A percentile compares a stretch with the other conserved stretches of the same genome.
Conservation (phyloP, 2,113 vertebrate genomes). For the Amphiprion percula region DNA sequence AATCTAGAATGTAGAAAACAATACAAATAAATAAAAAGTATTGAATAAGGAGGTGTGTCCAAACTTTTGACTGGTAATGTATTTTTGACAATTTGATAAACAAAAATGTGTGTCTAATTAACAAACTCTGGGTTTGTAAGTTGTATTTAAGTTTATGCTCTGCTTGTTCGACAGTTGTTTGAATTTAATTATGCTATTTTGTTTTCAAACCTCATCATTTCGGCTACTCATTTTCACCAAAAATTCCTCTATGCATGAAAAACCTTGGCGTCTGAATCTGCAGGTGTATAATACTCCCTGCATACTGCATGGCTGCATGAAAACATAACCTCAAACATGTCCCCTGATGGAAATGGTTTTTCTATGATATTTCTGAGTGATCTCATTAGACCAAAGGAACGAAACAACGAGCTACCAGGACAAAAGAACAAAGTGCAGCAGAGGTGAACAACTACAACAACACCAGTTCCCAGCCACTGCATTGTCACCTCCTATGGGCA, state of each 20-base stretch:
- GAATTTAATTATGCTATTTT: too few relatives aligned
- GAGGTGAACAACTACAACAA: slow-evolving; percentile 49
- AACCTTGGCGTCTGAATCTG: background rate
- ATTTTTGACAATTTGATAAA: too few relatives aligned
- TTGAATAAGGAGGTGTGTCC: too few relatives aligned
- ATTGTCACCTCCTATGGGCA: slow-evolving; percentile 71
- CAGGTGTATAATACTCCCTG: background rate
- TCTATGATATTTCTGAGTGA: slow-evolving; percentile 35
- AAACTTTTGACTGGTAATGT: too few relatives aligned
- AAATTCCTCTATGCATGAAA: too few relatives aligned
- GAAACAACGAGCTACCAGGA: slow-evolving; percentile 41
- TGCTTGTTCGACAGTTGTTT: too few relatives aligned
- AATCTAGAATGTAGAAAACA: too few relatives aligned
- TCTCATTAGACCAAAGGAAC: slow-evolving; percentile 55
- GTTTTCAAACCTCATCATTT: too few relatives aligned
- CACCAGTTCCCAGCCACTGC: slow-evolving; percentile 34
- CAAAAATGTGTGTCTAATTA: too few relatives aligned
- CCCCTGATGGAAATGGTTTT: slow-evolving; percentile 16
- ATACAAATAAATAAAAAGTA: too few relatives aligned
- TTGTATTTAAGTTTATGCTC: too few relatives aligned
- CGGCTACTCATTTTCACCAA: background rate
- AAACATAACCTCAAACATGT: slow-evolving; percentile 1
- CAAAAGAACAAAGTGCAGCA: slow-evolving; percentile 41
- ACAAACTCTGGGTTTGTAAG: too few relatives aligned
- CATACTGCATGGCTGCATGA: background rate